Percentiles rank a stretch among this genome's conserved stretches.
These are phyloP conservation scores for Caenorhabditis japonica DNA, from an alignment of 2,888 invertebrate species.

Conservation along the genomic window DNA sequence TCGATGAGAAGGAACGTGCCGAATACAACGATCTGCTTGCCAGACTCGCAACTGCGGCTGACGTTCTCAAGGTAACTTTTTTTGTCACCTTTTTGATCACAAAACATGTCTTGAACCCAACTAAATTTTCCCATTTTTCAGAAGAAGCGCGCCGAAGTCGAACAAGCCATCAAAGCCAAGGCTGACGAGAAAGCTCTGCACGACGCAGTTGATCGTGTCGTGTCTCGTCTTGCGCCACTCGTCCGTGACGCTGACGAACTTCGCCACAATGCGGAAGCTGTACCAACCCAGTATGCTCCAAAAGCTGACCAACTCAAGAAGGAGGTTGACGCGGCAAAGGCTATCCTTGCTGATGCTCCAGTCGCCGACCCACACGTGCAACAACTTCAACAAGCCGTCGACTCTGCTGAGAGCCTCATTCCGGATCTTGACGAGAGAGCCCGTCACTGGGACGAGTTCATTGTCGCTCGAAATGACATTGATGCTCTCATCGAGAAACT, in stretches of 20 bases:
- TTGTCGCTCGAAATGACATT: slow-evolving; percentile 58
- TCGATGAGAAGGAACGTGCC: slow-evolving; percentile 53
- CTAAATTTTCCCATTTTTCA: too few relatives aligned
- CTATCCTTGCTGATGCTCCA: slow-evolving; percentile 35
- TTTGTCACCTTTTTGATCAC: too few relatives aligned
- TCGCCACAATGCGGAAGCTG: slow-evolving; percentile 56
- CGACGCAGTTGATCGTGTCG: too few relatives aligned
- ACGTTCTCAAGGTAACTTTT: slow-evolving; percentile 50
- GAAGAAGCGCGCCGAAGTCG: too few relatives aligned
- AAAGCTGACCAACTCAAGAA: slow-evolving; percentile 55
- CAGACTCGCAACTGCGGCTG: slow-evolving; percentile 56
- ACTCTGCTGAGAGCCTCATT: slow-evolving; percentile 12
- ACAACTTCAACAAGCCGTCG: slow-evolving; percentile 46
- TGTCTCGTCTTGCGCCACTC: too few relatives aligned
- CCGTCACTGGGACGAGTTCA: slow-evolving; percentile 62
- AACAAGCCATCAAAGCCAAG: too few relatives aligned
- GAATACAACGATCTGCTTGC: slow-evolving; percentile 54
- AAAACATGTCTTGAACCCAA: too few relatives aligned
- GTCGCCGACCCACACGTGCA: slow-evolving; percentile 42
- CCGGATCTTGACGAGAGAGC: slow-evolving; percentile 53
- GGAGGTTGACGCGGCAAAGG: slow-evolving; percentile 48
- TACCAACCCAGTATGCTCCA: slow-evolving; percentile 56
- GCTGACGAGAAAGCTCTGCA: too few relatives aligned
- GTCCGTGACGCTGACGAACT: slow-evolving; percentile 48
- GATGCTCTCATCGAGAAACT: slow-evolving; percentile 56